phyloP scores from a whole-genome alignment of 2,888 invertebrate species.

The Oligia fasciuncula region DNA sequence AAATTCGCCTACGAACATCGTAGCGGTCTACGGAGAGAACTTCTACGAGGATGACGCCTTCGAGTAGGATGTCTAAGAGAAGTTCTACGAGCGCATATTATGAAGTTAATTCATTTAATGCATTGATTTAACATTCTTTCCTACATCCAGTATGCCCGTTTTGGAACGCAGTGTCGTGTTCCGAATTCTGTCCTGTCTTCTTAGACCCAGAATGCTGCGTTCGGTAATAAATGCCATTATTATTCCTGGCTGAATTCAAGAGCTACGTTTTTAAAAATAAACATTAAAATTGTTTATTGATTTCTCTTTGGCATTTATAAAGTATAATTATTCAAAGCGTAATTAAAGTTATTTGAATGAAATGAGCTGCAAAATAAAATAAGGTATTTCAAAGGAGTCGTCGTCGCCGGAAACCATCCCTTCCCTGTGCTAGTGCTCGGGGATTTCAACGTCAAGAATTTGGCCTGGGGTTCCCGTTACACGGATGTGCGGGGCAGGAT shows the following conservation, averaged over 20 bases:
- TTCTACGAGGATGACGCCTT: neutral
- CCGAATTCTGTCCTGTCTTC: no score
- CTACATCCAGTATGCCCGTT: no score
- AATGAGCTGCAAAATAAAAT: slow-evolving; percentile 3
- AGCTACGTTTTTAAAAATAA: neutral
- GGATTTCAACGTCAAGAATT: no score
- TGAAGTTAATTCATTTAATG: slow-evolving; percentile 7
- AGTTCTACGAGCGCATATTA: slow-evolving; percentile 20
- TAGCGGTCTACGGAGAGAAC: slow-evolving; percentile 20
- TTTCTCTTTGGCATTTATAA: slow-evolving; percentile 11
- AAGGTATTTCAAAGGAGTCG: neutral
- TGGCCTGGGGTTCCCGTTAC: no score
- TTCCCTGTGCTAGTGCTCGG: no score
- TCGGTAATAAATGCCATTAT: neutral
- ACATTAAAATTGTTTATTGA: slow-evolving; percentile 7
- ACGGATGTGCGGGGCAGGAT: no score
- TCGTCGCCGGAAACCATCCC: no score
- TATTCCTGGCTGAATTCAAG: slow-evolving; percentile 7
- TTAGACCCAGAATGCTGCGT: neutral
- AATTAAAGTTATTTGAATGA: slow-evolving; percentile 13
- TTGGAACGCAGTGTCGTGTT: no score
- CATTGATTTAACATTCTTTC: neutral
- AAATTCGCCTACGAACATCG: slow-evolving; percentile 7
- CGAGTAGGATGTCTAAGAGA: slow-evolving; percentile 28
- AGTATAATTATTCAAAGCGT: neutral